A percentile compares a stretch with the other conserved stretches of the same genome.
Conservation (phyloP, 1,140 invertebrate genomes). For the Colletes gigas region DNA sequence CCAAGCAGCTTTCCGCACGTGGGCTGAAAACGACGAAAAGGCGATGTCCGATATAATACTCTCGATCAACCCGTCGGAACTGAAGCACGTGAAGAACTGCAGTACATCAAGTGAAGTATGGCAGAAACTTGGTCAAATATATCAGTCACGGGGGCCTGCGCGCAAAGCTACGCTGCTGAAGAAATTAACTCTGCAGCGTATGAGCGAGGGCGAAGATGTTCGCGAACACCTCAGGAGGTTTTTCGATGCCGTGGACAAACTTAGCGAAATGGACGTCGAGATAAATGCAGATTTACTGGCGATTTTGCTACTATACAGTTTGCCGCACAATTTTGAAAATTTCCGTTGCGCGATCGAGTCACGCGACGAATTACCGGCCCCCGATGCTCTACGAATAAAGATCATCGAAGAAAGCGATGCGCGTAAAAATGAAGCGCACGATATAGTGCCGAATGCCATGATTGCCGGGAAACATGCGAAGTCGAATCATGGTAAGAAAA, state of each 20-base stretch:
- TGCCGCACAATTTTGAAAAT: constrained; percentile 13
- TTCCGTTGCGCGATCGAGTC: constrained; percentile 25
- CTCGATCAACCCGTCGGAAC: too few species aligned
- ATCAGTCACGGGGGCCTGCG: not conserved
- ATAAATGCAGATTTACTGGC: constrained; percentile 5
- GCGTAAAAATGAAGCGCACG: not conserved
- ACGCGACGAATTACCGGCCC: not conserved
- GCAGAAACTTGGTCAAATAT: too few species aligned
- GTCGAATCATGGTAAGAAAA: not conserved
- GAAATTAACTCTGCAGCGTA: not conserved
- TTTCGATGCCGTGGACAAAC: not conserved
- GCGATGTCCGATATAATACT: not conserved
- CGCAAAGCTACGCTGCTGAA: constrained; percentile 14
- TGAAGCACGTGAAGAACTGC: too few species aligned
- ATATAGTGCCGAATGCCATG: not conserved
- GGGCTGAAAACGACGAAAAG: not conserved
- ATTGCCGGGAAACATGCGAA: not conserved
- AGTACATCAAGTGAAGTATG: too few species aligned
- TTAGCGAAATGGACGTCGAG: not conserved
- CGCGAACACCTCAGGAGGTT: constrained; percentile 1
- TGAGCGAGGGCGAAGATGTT: constrained; percentile 6
- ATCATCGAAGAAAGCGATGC: constrained; percentile 15
- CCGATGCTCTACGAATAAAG: not conserved
- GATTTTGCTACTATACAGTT: constrained; percentile 2
- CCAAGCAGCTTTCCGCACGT: not conserved